These are phyloP conservation scores for Carassius auratus DNA, from an alignment of 2,113 vertebrate genomes.

Conservation along the genomic window DNA sequence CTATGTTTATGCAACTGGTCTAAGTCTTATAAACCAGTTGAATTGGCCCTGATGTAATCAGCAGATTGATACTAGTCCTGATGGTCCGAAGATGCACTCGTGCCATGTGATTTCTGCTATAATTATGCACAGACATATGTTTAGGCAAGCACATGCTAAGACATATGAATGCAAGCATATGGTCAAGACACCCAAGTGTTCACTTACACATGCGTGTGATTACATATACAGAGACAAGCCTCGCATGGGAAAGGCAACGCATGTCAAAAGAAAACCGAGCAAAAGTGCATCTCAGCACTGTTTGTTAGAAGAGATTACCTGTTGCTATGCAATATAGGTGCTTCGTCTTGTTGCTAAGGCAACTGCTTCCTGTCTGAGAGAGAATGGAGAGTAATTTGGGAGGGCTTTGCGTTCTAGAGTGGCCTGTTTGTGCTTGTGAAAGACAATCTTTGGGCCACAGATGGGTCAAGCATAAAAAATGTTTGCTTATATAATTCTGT, in stretches of 20 bases:
- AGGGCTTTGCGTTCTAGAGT: not conserved
- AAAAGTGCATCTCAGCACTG: constrained; percentile 39
- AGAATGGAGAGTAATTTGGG: constrained; percentile 16
- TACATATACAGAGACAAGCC: not conserved
- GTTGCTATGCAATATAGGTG: constrained; percentile 52
- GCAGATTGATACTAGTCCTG: not conserved
- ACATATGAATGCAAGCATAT: not conserved
- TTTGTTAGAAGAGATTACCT: constrained; percentile 54
- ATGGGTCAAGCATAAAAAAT: constrained; percentile 45
- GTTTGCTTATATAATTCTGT: constrained; percentile 40
- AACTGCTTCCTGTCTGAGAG: constrained; percentile 32
- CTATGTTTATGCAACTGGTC: no score
- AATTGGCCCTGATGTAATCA: not conserved
- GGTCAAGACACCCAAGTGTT: not conserved
- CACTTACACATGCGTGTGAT: not conserved
- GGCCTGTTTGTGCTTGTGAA: constrained; percentile 25
- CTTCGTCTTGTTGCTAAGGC: constrained; percentile 53
- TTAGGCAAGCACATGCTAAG: constrained; percentile 8
- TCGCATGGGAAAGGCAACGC: not conserved
- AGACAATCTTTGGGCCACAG: constrained; percentile 37
- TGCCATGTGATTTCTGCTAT: not conserved
- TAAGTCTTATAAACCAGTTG: not conserved
- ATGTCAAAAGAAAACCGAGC: constrained; percentile 5
- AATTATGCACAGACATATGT: constrained; percentile 23
- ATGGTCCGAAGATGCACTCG: not conserved